Base-by-base conservation (phyloP, 1,140 invertebrate species). In the Camponotus floridanus region DNA sequence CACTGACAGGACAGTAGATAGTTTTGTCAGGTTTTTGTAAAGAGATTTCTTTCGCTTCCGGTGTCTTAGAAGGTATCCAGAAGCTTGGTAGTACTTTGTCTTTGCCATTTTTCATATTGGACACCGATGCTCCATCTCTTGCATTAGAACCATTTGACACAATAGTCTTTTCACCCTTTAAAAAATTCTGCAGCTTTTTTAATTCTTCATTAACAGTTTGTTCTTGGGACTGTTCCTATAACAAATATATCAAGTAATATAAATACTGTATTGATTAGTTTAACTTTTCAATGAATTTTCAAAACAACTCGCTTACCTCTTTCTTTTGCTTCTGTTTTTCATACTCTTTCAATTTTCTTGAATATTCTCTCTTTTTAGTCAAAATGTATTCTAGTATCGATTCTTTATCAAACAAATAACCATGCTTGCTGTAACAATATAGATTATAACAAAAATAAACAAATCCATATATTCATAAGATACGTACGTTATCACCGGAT, bases 331-430 rank as follows among this genome's bases (percentile, higher is more conserved):
- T 97, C 91, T 99, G 97, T 90, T 98, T 98, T 93, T 99, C 98
- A 95, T 98, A 99, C 93, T 99, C 98, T 93, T 99, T 99, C 67
- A 99, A 87, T 94, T 99, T 98, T 68, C 97, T 96, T 21, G 97
- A 97, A 90, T 98, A 98, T 94, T 99, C 98, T 91, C 97, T 98
- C 93, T 99, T 99, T 94, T 99, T 99, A 1, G 98, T 96, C 48
- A 99, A 96, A 74, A 99, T 98, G 90, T 99, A 99, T 93, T 99
- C 97, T 9, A 99, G 93, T 88, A 99, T 98, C 3, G 99, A 98
- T 96, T 99, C 99, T 94, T 99, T 99, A 91, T 99, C 99, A 95
- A 98, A 99, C 0, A 99, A 95, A 94, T 97, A 99, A 0, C 99
- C 99, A 92, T 99, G 98, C 93, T 97, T 97, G 8, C 98, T 98